Percentiles rank a stretch among this genome's conserved stretches.
These are phyloP conservation scores for Oryzias dopingdopingensis DNA, from an alignment of 2,797 vertebrate genomes.

Conservation along the genomic window DNA sequence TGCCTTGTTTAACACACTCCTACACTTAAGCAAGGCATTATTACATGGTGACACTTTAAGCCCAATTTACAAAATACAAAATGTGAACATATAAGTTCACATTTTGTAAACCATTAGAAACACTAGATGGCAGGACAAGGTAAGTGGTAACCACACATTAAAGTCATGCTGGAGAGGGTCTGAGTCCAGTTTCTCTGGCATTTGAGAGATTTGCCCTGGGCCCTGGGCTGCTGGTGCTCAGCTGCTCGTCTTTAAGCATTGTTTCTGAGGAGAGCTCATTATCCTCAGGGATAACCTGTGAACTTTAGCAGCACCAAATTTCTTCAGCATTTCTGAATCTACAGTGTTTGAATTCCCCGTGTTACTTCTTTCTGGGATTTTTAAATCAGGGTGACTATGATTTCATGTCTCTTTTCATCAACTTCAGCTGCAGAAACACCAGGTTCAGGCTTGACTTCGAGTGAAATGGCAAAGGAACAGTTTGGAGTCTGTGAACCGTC, in stretches of 20 bases:
- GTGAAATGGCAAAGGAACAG: no score
- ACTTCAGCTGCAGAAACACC: no score
- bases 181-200: conserved; percentile 24
- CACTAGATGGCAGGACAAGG: conserved; percentile 56
- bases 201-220: conserved; percentile 3
- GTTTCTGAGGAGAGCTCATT: conserved; percentile 15
- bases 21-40: no score
- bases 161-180: background rate
- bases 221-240: conserved; percentile 5
- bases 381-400: conserved; percentile 47
- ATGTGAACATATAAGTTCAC: background rate
- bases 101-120: accelerated
- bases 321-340: conserved; percentile 55
- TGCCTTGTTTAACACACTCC: no score
- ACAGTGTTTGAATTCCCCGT: conserved; percentile 55
- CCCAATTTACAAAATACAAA: conserved; percentile 12
- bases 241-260: conserved; percentile 15
- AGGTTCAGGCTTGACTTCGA: no score
- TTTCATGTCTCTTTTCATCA: no score
- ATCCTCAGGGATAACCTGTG: conserved; percentile 14
- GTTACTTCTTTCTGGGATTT: conserved; percentile 55
- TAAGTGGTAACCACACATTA: background rate
- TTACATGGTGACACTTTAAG: conserved; percentile 24
- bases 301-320: conserved; percentile 25
- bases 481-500: no score